Evolutionary conservation across 2,113 vertebrate genomes (phyloP).

Genomic region (Cephalopterus ornatus): DNA sequence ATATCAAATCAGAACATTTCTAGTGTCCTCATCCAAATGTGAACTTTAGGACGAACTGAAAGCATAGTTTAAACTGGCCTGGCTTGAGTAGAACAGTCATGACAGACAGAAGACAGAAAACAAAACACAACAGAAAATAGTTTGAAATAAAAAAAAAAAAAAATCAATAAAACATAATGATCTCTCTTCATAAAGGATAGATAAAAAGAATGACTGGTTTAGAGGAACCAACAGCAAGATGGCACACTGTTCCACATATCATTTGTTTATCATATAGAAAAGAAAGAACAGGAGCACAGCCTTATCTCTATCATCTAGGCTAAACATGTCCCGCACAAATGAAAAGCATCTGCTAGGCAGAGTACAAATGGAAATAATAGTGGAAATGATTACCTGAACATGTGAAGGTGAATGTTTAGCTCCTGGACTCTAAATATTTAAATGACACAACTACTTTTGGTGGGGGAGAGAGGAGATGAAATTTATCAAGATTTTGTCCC

Average conservation of each 20-base stretch:
- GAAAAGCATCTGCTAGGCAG: background rate
- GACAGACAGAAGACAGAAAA: background rate
- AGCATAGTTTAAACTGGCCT: background rate
- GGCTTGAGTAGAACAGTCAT: background rate
- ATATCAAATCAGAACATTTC: background rate
- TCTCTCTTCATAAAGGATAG: background rate
- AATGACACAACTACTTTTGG: background rate
- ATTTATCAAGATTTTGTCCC: background rate
- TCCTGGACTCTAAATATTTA: background rate
- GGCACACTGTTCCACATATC: background rate
- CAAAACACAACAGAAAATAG: background rate
- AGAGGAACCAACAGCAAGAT: background rate
- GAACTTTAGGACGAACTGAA: background rate
- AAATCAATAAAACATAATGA: background rate
- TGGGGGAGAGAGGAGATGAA: background rate
- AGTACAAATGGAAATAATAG: background rate
- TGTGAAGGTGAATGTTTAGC: background rate
- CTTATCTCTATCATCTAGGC: background rate
- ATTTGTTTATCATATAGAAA: background rate
- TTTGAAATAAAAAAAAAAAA: background rate
- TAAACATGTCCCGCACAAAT: background rate
- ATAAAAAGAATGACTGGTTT: background rate
- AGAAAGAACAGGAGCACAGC: background rate
- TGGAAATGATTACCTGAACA: background rate
- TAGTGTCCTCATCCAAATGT: background rate